A percentile compares a stretch with the other conserved stretches of the same genome.
These are phyloP conservation scores for Mechanitis messenoides DNA, from an alignment of 2,888 invertebrate genomes.

Conservation along the genomic window DNA sequence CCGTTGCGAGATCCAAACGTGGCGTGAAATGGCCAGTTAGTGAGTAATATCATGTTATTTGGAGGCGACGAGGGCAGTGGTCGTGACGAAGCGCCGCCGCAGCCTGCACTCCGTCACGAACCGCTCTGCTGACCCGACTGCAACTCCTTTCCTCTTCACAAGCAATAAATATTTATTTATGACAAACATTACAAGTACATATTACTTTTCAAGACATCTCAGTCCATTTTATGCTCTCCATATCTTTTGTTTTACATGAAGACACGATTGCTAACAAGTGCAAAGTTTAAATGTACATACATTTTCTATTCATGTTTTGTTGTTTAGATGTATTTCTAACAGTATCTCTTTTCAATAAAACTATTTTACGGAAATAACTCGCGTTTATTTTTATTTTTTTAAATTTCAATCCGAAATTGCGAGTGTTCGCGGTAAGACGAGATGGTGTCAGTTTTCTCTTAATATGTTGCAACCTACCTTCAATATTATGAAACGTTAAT, in stretches of 20 bases:
- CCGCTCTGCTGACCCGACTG: constrained; percentile 65
- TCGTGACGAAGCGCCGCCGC: constrained; percentile 57
- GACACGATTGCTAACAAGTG: not conserved
- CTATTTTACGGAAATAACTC: no score
- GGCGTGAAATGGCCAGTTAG: constrained; percentile 74
- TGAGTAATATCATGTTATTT: constrained; percentile 73
- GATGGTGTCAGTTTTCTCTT: no score
- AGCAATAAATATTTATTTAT: constrained; percentile 33
- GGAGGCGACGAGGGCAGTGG: constrained; percentile 61
- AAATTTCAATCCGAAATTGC: no score
- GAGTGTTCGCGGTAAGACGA: no score
- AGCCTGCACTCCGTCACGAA: constrained; percentile 65
- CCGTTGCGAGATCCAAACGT: constrained; percentile 48
- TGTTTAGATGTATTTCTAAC: not conserved
- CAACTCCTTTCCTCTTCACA: constrained; percentile 41
- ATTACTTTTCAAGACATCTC: constrained; percentile 16
- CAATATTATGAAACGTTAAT: constrained; percentile 20
- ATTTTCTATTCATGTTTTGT: not conserved
- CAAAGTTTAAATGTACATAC: not conserved
- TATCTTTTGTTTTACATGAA: constrained; percentile 14
- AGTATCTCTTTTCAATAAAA: no score
- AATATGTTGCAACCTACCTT: no score
- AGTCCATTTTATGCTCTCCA: constrained; percentile 8
- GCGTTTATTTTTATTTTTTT: no score
- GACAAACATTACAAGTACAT: constrained; percentile 34